phyloP scores from a whole-genome alignment of 1,140 invertebrate species.

The Zaprionus inermis region DNA sequence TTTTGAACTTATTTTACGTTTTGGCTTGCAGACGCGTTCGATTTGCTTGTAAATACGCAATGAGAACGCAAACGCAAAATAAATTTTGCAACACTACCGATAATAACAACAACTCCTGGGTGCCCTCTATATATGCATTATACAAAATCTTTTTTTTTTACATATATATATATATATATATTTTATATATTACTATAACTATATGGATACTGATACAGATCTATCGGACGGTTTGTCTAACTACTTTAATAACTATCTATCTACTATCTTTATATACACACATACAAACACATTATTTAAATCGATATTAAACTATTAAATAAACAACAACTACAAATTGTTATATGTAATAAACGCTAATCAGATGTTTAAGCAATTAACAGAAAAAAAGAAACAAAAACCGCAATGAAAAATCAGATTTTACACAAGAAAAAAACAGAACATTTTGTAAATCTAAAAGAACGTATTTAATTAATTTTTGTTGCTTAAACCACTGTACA shows the following conservation, averaged over 20 bases:
- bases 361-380: constrained; percentile 46
- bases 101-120: background rate
- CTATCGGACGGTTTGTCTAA: background rate
- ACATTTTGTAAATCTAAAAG: constrained; percentile 20
- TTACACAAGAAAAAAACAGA: constrained; percentile 35
- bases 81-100: background rate
- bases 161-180: constrained; percentile 35
- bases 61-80: background rate
- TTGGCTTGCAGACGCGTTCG: constrained; percentile 21
- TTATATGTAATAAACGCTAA: constrained; percentile 41
- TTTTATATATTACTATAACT: constrained; percentile 21
- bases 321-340: constrained; percentile 32
- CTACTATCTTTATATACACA: constrained; percentile 49
- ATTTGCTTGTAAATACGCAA: constrained; percentile 1
- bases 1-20: constrained; percentile 19
- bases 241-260: constrained; percentile 24
- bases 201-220: constrained; percentile 9
- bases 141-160: constrained; percentile 11
- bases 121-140: constrained; percentile 5
- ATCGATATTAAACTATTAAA: constrained; percentile 48
- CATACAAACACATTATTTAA: constrained; percentile 27
- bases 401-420: constrained; percentile 17
- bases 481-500: constrained; percentile 58
- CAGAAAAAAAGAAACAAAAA: constrained; percentile 26
- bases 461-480: constrained; percentile 21